These are phyloP conservation scores for Halichoerus grypus DNA, from an alignment of 2,113 vertebrate species.

Conservation along the genomic window DNA sequence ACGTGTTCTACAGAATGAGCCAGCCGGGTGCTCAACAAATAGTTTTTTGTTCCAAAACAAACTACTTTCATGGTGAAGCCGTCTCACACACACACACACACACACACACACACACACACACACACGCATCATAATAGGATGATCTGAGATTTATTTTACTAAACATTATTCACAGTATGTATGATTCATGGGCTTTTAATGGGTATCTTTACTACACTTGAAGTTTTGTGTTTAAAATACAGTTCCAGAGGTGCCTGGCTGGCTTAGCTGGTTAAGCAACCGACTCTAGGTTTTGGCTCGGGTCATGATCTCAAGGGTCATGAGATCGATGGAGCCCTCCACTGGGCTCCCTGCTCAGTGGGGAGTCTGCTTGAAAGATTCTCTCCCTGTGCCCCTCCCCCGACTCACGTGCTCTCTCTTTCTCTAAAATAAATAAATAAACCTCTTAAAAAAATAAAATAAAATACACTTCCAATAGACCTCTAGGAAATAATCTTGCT, in stretches of 20 bases:
- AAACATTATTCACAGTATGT: neutral
- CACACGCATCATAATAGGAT: neutral
- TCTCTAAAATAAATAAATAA: too few relatives aligned
- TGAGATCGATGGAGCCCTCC: too few relatives aligned
- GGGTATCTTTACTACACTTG: neutral
- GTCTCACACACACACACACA: neutral
- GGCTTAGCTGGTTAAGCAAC: neutral
- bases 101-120: too few relatives aligned
- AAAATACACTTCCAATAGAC: too few relatives aligned
- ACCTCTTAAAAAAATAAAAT: too few relatives aligned
- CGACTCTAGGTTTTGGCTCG: neutral
- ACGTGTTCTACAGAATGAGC: too few relatives aligned
- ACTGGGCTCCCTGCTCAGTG: too few relatives aligned
- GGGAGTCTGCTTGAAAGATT: too few relatives aligned
- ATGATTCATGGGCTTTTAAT: neutral
- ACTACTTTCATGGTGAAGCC: neutral
- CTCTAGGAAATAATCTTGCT: too few relatives aligned
- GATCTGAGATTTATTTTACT: neutral
- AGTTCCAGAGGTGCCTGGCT: neutral
- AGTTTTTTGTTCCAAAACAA: neutral
- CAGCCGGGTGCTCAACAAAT: neutral
- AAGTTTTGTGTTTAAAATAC: neutral
- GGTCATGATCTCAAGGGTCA: neutral
- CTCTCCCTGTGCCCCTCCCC: too few relatives aligned
- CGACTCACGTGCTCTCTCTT: too few relatives aligned